Evolutionary conservation across 2,797 vertebrate genomes (phyloP), one percentile per base, ranked within the genome.

Genomic region (Arnoldichthys spilopterus): DNA sequence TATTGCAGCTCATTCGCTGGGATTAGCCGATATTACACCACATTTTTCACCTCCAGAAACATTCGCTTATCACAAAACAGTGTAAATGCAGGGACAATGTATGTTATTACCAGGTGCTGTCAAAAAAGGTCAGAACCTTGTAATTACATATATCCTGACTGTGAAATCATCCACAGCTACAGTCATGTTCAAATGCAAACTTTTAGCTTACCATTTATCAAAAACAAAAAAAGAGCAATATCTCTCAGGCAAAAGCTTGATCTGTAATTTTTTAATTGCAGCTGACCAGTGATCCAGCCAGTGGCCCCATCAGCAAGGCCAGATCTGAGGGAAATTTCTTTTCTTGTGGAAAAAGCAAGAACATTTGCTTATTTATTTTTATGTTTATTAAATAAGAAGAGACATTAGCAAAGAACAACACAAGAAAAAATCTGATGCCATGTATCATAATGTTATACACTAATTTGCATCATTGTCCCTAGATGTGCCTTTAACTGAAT

Each of bases 251-350:
- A 49, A 59, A 43, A 6, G 34, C 49, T 56, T 64, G 26, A 56
- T 64, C 13, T 28, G 76, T 63, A n/a, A 59, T 51, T 37, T 58
- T 77, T 61, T 61, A 43, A 63, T 72, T 30, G 49, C 47, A 78
- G 26, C 26, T 47, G 59, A 67, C 13, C 15, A 11, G 24, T 70
- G 40, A 72, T 63, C n/a, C 32, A 7, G 15, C 24, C 61, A 45
- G 54, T 37, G 53, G 77, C 28, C 53, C 13, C 59, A 76, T 74
- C 22, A 54, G 58, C 61, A 69, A 67, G 53, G 58, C 20, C n/a
- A 40, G 30, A 22, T 75, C 74, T 78, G 16, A 18, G 68, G 16
- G 47, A 54, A 58, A 73, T 71, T 4, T 40, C 37, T 28, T 32
- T 82, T 49, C 26, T 34, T 73, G 24, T 2, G 30, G 11, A 64